Evolutionary conservation across 2,113 vertebrate genomes (phyloP).

Genomic region (Balaenoptera acutorostrata): DNA sequence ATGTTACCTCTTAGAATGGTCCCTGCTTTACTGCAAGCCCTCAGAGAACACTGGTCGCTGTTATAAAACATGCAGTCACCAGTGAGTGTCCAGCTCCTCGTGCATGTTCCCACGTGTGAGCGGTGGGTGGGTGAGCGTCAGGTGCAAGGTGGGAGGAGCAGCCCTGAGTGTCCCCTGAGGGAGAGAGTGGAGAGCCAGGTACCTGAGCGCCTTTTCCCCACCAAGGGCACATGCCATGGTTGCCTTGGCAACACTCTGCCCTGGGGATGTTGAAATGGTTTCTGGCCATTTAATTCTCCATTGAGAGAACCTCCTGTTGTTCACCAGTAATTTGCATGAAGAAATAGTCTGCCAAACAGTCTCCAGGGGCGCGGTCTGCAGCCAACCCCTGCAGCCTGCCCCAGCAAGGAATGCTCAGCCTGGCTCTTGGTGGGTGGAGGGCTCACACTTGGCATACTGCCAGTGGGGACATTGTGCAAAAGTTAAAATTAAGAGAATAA

Average conservation of each 20-base stretch:
- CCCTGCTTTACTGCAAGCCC: background rate
- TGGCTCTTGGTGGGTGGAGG: rapidly evolving
- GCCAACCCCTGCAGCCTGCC: background rate
- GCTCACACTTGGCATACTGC: background rate
- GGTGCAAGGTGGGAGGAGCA: background rate
- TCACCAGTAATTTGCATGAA: background rate
- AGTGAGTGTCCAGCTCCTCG: background rate
- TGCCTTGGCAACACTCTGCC: background rate
- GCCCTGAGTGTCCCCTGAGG: background rate
- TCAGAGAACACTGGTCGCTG: background rate
- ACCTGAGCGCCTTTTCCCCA: background rate
- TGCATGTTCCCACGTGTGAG: background rate
- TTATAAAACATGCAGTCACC: rapidly evolving
- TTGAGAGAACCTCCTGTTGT: background rate
- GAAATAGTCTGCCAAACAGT: background rate
- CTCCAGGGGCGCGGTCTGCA: background rate
- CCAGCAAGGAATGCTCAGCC: rapidly evolving
- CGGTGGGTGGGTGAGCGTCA: too few relatives aligned
- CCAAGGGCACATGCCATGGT: background rate
- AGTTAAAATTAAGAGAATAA: background rate
- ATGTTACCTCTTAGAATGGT: too few relatives aligned
- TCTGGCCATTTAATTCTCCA: background rate
- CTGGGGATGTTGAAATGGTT: too few relatives aligned
- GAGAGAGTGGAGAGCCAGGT: too few relatives aligned
- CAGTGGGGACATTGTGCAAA: background rate